phyloP scores from a whole-genome alignment of 53 echinoderm and acorn worm genomes.

The Holothuria scabra region DNA sequence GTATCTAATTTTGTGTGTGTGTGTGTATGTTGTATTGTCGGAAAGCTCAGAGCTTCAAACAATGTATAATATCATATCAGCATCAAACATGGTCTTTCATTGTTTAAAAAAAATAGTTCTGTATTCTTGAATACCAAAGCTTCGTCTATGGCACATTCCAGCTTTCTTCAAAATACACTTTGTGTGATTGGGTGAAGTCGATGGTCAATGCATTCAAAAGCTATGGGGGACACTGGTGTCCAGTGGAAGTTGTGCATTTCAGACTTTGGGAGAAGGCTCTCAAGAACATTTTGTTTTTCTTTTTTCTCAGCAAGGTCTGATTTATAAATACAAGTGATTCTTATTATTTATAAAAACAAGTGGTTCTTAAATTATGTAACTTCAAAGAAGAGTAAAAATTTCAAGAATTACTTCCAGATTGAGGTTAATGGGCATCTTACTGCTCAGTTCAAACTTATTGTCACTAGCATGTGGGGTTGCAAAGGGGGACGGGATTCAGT shows the following conservation, averaged over 20 bases:
- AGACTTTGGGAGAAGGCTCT: conserved; percentile 9
- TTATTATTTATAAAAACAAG: neutral
- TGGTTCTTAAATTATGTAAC: no score
- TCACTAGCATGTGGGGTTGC: no score
- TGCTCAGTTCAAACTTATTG: no score
- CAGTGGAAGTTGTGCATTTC: conserved; percentile 36
- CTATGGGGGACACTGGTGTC: neutral
- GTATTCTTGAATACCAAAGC: conserved; percentile 37
- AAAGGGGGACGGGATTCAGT: no score
- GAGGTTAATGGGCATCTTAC: no score
- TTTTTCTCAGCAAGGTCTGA: conserved; percentile 16
- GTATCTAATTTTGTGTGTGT: conserved; percentile 14
- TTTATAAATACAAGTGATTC: neutral
- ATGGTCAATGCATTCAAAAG: neutral
- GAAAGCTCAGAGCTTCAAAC: conserved; percentile 24
- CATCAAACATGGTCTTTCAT: conserved; percentile 33
- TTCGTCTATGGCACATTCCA: conserved; percentile 28
- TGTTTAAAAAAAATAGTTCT: conserved; percentile 15
- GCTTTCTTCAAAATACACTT: neutral
- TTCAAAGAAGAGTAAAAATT: no score
- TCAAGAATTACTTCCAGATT: no score
- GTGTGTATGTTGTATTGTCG: conserved; percentile 7
- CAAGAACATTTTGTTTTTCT: neutral
- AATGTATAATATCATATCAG: conserved; percentile 39
- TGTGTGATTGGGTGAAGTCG: neutral